Evolutionary conservation across 2,797 vertebrate genomes (phyloP), one percentile per base, ranked within the genome.

Genomic region (Trematomus bernacchii): DNA sequence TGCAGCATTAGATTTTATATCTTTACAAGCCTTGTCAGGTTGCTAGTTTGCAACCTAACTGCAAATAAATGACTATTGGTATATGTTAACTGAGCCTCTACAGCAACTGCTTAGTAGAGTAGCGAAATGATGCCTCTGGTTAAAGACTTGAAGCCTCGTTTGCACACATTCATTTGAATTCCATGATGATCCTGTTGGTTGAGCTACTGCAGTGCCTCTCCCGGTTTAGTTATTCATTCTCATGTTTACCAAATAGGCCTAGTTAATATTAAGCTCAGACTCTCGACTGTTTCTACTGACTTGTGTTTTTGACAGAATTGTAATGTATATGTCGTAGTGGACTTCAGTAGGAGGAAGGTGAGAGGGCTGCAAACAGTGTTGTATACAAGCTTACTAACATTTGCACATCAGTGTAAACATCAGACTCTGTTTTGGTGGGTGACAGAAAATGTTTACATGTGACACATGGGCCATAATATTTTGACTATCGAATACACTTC

Each of bases 61-160:
- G 19, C 10, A 71, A 48, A 78, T 73, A 62, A 55, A 40, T 23
- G 53, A 42, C 19, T 76, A 33, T 68, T 81, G 70, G 53, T 50
- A 16, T 2, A 63, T 27, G 15, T 73, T 65, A 61, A 72, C 30
- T 44, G 5, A 72, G 27, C 16, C 33, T 13, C 42, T 15, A 27
- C 7, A 52, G 52, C 12, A 13, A 13, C 9, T 51, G 1, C 43
- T 43, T 52, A 27, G n/a, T 27, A 27, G 4, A 48, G 5, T 46
- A 12, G 23, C 40, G 16, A 63, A 54, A 55, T 13, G 8, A 44
- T 53, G 54, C 0, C 23, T 53, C 1, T 1, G 43, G 23, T 8
- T 13, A 4, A 51, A 3, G 4, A 37, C 46, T 40, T n/a, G 4
- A 65, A 55, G 0, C 6, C 9, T 14, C 66, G 11, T 68, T 50